Evolutionary conservation across 1,140 invertebrate species (phyloP).

Genomic region (Brachionus plicatilis): DNA sequence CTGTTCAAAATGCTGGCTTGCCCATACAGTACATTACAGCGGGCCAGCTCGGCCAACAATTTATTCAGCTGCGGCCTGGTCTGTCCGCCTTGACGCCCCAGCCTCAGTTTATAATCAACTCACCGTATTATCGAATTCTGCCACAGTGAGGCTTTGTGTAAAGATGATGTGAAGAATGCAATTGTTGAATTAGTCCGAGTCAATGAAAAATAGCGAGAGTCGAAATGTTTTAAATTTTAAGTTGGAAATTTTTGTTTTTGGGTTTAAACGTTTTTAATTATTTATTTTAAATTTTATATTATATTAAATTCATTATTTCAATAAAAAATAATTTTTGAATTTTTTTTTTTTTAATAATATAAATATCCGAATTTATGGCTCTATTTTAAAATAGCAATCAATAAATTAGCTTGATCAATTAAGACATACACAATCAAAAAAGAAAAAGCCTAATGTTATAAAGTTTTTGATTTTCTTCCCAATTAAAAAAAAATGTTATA

Average conservation of each 20-base stretch:
- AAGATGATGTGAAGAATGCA: background rate
- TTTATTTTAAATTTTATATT: background rate
- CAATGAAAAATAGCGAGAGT: background rate
- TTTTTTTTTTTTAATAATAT: no score
- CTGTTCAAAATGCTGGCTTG: background rate
- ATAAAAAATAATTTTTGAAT: background rate
- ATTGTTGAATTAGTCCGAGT: background rate
- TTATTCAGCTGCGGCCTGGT: slow-evolving; percentile 20
- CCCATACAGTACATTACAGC: slow-evolving; percentile 10
- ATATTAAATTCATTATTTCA: background rate
- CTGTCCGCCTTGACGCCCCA: background rate
- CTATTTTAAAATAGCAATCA: no score
- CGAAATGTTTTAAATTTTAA: background rate
- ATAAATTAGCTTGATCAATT: no score
- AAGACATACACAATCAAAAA: no score
- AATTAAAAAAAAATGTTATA: no score
- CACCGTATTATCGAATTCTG: slow-evolving; percentile 24
- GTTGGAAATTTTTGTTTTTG: background rate
- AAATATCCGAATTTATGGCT: no score
- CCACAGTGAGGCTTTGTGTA: background rate
- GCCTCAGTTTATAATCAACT: slow-evolving; percentile 26
- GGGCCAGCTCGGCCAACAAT: background rate
- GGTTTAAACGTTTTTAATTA: background rate
- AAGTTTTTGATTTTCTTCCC: no score
- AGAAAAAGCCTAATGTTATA: no score